These are phyloP conservation scores for Aurelia sp. DNA, from an alignment of 30 jellyfish, hydroid and myxozoan species.

Conservation along the genomic window DNA sequence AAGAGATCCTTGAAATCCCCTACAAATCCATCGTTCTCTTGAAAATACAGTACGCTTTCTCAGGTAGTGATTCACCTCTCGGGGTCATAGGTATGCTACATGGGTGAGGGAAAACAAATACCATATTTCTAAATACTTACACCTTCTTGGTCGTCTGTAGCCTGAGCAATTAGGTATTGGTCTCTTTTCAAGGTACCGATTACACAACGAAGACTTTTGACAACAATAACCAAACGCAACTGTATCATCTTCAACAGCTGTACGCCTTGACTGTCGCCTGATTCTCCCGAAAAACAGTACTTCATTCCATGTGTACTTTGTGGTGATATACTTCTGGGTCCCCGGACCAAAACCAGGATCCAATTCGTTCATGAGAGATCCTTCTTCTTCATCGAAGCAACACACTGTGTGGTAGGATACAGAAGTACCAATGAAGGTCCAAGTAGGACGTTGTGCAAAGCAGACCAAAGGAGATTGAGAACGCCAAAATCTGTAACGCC, in stretches of 20 bases:
- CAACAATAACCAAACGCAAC: conserved; percentile 25
- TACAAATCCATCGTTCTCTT: too few relatives aligned
- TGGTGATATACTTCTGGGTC: conserved; percentile 21
- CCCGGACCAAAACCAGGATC: conserved; percentile 13
- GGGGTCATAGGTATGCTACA: too few relatives aligned
- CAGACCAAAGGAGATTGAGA: background rate
- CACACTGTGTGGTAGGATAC: conserved; percentile 25
- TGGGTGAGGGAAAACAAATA: too few relatives aligned
- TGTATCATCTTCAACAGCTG: conserved; percentile 9
- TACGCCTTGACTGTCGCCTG: background rate
- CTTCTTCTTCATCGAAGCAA: conserved; percentile 3
- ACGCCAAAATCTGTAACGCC: conserved; percentile 9
- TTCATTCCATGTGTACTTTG: background rate
- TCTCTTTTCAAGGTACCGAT: conserved; percentile 26
- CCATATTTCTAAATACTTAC: background rate
- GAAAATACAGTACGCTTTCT: too few relatives aligned
- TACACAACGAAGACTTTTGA: conserved; percentile 12
- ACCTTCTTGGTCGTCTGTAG: conserved; percentile 23
- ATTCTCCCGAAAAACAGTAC: background rate
- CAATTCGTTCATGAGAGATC: background rate
- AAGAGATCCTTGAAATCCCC: too few relatives aligned
- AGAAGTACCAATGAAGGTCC: conserved; percentile 15
- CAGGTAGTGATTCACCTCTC: too few relatives aligned
- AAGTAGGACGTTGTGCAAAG: conserved; percentile 23
- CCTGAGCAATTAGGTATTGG: conserved; percentile 26